Evolutionary conservation across 2,113 vertebrate genomes (phyloP).

Genomic region (Rhabdomys dilectus): DNA sequence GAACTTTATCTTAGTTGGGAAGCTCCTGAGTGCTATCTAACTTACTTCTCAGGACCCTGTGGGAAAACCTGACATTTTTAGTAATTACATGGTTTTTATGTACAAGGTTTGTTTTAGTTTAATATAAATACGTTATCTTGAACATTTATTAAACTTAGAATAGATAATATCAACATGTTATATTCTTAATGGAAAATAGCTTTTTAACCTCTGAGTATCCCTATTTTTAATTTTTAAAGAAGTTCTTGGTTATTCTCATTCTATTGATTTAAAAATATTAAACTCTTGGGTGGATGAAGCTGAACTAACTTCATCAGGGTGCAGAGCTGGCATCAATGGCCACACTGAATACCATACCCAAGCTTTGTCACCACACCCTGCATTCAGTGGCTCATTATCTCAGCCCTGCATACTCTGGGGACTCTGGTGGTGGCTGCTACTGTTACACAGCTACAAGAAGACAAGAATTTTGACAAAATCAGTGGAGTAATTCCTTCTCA

Average conservation of each 20-base stretch:
- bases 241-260: neutral
- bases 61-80: neutral
- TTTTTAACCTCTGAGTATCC: neutral
- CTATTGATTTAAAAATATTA: neutral
- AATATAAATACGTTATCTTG: neutral
- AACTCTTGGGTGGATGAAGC: neutral
- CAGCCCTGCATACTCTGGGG: neutral
- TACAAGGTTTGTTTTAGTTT: neutral
- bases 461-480: conserved; percentile 25
- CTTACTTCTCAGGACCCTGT: neutral
- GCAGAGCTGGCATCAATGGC: neutral
- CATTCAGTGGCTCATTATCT: conserved; percentile 8
- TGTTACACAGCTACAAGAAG: neutral
- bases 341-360: neutral
- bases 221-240: conserved; percentile 28
- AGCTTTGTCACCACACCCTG: neutral
- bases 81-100: conserved; percentile 9
- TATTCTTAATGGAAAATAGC: neutral
- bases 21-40: neutral
- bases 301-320: conserved; percentile 8
- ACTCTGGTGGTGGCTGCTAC: neutral
- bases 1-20: neutral
- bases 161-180: neutral
- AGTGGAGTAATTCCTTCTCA: neutral
- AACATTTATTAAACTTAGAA: neutral